Evolutionary conservation across 2,113 vertebrate species (phyloP).

Genomic region (Micronisus gabar): DNA sequence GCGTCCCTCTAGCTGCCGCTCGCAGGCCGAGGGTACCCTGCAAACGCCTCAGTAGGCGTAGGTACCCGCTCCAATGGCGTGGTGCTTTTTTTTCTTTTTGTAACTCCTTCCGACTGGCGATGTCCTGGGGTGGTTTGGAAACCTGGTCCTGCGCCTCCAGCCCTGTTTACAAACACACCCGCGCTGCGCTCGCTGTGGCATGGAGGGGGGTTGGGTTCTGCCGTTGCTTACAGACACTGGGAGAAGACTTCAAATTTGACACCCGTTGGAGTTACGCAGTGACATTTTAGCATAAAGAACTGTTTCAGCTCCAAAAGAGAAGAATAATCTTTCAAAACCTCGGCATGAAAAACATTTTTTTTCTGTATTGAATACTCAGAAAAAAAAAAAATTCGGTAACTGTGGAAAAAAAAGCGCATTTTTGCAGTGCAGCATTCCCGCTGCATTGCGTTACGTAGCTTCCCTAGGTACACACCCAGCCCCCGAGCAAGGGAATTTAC

Average conservation of each 20-base stretch:
- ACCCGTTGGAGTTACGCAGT: rapidly evolving
- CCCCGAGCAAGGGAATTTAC: too few relatives aligned
- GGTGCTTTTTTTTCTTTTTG: background rate
- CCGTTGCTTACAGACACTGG: too few relatives aligned
- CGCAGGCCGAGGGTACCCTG: rapidly evolving
- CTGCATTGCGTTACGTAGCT: too few relatives aligned
- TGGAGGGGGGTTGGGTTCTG: rapidly evolving
- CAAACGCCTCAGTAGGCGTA: too few relatives aligned
- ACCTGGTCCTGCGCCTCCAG: too few relatives aligned
- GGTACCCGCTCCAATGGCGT: rapidly evolving
- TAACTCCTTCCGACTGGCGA: background rate
- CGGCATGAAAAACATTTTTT: background rate
- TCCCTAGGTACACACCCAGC: rapidly evolving
- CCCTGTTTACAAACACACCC: rapidly evolving
- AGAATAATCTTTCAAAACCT: background rate
- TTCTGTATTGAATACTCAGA: background rate
- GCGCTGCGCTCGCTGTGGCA: rapidly evolving
- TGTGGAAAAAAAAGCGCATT: too few relatives aligned
- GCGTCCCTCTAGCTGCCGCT: background rate
- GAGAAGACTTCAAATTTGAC: background rate
- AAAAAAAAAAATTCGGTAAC: too few relatives aligned
- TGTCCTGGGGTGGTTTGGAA: background rate
- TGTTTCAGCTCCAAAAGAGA: background rate
- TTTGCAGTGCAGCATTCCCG: rapidly evolving
- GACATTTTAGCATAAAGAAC: background rate